Evolutionary conservation across 2,888 invertebrate species (phyloP).

Genomic region (Dryobota labecula): DNA sequence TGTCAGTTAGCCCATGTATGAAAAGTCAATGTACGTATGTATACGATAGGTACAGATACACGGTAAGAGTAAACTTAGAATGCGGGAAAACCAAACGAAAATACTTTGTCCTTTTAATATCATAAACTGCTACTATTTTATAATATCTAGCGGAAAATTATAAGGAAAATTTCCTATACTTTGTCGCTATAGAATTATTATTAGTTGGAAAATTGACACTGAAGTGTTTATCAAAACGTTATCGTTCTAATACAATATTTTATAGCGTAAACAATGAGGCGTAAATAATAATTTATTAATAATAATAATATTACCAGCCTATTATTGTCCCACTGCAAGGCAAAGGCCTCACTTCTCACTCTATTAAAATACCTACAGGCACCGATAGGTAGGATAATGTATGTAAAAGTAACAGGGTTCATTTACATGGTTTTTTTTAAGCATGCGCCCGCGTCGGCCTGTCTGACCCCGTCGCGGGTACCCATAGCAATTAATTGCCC

Average conservation of each 20-base stretch:
- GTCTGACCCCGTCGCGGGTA: too few relatives aligned
- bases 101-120: background rate
- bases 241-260: background rate
- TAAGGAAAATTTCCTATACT: conserved; percentile 3
- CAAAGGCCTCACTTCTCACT: background rate
- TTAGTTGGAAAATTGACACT: conserved; percentile 1
- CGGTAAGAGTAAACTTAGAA: background rate
- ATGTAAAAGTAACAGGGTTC: background rate
- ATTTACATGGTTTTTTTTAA: too few relatives aligned
- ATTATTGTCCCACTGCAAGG: background rate
- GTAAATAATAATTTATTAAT: background rate
- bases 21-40: background rate
- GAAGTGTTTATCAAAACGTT: conserved; percentile 1
- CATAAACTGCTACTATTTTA: background rate
- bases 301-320: background rate
- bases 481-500: too few relatives aligned
- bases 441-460: too few relatives aligned
- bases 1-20: background rate
- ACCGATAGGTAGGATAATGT: background rate
- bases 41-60: background rate
- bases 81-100: background rate
- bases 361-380: background rate
- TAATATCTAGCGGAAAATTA: conserved; percentile 7
- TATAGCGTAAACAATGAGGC: background rate
- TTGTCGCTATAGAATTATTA: background rate